Base-by-base conservation (phyloP, 1,140 invertebrate genomes). In the Diprion similis region DNA sequence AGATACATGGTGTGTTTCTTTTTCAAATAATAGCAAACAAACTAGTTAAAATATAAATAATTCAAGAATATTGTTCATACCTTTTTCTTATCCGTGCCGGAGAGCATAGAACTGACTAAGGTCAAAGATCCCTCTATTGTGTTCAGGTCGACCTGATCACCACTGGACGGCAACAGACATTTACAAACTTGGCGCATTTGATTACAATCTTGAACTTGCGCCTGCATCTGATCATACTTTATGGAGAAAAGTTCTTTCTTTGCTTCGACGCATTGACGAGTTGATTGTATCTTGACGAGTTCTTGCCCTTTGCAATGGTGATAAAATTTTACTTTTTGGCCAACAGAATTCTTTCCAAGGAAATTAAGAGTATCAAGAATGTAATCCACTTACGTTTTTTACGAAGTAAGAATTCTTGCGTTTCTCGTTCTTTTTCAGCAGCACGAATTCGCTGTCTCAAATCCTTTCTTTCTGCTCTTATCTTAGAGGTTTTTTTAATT, bases 121-220 rank as follows among this genome's bases (percentile, higher is more conserved):
- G 78, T 69, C 65, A 85, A 78, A 72, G 79, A 83, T 13, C 86
- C 71, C 2, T 75, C 75, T 6, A 88, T 74, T 24, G 73, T 77
- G 18, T 68, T 68, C 68, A 78, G 74, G 73, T 84, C 72, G 66
- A 87, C 72, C 13, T 83, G 71, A 68, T 80, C 77, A 24, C 71
- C 73, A 46, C 19, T 77, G 2, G 80, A 76, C 67, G 85, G 85
- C 78, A 84, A 81, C 73, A 87, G 82, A 75, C 82, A 69, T 37
- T 76, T 72, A 10, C 80, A 85, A 59, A 87, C 82, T 77, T 76
- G 72, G 76, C 79, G 73, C 81, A 86, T 85, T 65, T 83, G 76
- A 37, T 73, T 72, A 15, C 82, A 81, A 66, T 84, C 80, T 71
- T 78, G 47, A 59, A 85, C 77, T 10, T 85, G 79, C 11, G 76